Conservation (phyloP, 1,140 invertebrate genomes). For the Melanaphis sacchari region DNA sequence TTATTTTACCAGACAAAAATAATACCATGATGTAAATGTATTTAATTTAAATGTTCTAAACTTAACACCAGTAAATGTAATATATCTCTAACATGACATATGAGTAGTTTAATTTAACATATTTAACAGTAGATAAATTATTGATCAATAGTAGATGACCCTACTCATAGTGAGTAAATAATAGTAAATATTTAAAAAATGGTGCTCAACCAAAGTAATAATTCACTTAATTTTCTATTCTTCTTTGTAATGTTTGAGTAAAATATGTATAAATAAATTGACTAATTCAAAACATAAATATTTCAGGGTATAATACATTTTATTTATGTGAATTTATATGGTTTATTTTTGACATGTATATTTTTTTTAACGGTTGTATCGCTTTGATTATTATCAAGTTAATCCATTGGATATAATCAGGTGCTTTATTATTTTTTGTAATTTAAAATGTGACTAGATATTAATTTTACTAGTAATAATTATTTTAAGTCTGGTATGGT, state of each 20-base stretch:
- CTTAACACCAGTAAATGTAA: not conserved
- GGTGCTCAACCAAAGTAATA: not conserved
- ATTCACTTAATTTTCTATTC: not conserved
- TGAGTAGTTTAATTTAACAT: not conserved
- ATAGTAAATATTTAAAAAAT: not conserved
- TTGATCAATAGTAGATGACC: not conserved
- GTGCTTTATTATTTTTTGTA: slow-evolving; percentile 26
- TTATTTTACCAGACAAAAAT: slow-evolving; percentile 22
- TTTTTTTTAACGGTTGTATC: slow-evolving; percentile 12
- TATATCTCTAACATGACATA: not conserved
- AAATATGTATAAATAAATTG: not conserved
- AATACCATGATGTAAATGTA: not conserved
- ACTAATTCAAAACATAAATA: not conserved
- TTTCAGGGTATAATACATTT: slow-evolving; percentile 47
- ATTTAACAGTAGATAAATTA: not conserved
- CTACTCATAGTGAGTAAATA: not conserved
- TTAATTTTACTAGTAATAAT: slow-evolving; percentile 37
- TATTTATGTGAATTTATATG: not conserved
- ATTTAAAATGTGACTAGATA: slow-evolving; percentile 35
- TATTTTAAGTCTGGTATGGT: slow-evolving; percentile 11
- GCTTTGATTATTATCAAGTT: not conserved
- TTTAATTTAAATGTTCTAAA: not conserved
- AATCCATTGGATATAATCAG: not conserved
- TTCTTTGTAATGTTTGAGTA: not conserved
- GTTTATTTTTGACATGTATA: slow-evolving; percentile 15